Evolutionary conservation across 2,113 vertebrate species (phyloP), one percentile per base, ranked within the genome.

Genomic region (Oostethus manadensis): DNA sequence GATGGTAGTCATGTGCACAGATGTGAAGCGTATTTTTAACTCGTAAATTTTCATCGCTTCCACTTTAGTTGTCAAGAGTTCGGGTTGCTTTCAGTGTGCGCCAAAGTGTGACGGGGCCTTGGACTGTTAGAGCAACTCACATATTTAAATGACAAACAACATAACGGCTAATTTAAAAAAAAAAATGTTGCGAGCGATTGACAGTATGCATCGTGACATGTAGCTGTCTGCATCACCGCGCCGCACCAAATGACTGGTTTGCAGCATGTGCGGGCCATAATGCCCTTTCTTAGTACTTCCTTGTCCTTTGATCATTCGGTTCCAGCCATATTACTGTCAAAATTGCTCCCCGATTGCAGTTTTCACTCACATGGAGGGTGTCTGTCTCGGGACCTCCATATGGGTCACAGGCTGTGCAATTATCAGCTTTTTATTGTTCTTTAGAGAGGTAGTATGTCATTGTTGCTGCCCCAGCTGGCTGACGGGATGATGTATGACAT

Each of bases 351-450:
- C 60, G 64, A 64, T 65, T 70, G 58, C 68, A 70, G 50, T 78
- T 78, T 76, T 48, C 44, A 56, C 66, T 72, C 51, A 66, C 14
- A 16, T 62, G 48, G 68, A 51, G 35, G 60, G 43, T 68, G 56
- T 74, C 73, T 66, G 20, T 72, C 72, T 64, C 23, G 80, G 79
- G 79, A 55, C 70, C 64, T 74, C 57, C 86, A 86, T 85, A 76
- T 84, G 76, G 65, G 62, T 82, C 70, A 60, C 79, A 85, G 74
- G 64, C 76, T 83, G 65, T 78, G 40, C 87, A 61, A 79, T 74
- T 78, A 70, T 78, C 77, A 54, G 16, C 51, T 61, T 73, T 61
- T n/a, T n/a, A n/a, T n/a, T n/a, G n/a, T n/a, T n/a, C n/a, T n/a
- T n/a, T n/a, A n/a, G n/a, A n/a, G n/a, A n/a, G n/a, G n/a, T n/a